Percentiles rank a stretch among this genome's conserved stretches.
Conservation (phyloP, 35 echinoderm and acorn worm species). For the Heliocidaris erythrogramma region DNA sequence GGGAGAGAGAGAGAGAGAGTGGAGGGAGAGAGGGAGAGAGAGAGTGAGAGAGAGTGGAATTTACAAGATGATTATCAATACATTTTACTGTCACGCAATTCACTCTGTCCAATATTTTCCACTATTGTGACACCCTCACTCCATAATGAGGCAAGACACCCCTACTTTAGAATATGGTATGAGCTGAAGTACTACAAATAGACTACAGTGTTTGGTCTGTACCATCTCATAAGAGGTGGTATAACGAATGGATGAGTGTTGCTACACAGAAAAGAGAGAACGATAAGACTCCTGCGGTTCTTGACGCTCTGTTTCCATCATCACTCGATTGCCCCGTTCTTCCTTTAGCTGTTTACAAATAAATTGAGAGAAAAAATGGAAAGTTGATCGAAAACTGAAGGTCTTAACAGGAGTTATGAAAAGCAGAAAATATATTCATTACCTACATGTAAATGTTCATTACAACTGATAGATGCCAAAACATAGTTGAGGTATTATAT, state of each 20-base stretch:
- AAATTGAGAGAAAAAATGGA: neutral
- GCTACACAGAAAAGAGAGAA: neutral
- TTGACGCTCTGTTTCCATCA: neutral
- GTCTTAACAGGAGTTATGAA: neutral
- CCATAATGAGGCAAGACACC: neutral
- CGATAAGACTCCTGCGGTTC: neutral
- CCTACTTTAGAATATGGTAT: neutral
- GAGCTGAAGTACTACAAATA: neutral
- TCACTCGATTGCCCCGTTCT: neutral
- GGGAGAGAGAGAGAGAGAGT: neutral
- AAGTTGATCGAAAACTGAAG: neutral
- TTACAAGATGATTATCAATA: neutral
- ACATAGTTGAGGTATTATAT: too few relatives aligned
- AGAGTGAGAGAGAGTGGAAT: neutral
- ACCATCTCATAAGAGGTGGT: neutral
- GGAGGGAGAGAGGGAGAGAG: neutral
- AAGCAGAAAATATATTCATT: too few relatives aligned
- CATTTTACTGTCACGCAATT: neutral
- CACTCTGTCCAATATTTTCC: neutral
- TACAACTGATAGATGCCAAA: too few relatives aligned
- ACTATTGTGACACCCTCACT: neutral
- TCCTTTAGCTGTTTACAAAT: neutral
- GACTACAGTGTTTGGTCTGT: conserved; percentile 10
- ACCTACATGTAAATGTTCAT: too few relatives aligned
- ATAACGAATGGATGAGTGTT: neutral